Percentiles rank a stretch among this genome's conserved stretches.
These are phyloP conservation scores for Conus ventricosus DNA, from an alignment of 1,140 invertebrate species.

Conservation along the genomic window DNA sequence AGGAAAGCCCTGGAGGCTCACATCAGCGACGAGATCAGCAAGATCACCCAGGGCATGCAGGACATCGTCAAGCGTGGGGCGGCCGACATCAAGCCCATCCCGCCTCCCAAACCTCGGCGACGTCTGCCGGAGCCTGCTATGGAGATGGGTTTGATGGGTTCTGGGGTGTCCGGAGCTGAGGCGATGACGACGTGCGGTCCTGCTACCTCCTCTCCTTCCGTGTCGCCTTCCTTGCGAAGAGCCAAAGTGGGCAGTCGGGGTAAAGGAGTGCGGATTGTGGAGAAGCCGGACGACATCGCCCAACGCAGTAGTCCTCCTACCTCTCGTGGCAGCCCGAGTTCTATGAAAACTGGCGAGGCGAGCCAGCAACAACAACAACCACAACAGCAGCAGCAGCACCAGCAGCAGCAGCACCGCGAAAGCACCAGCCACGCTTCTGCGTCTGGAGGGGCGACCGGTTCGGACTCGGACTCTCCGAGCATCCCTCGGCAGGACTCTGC, in stretches of 20 bases:
- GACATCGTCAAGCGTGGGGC: constrained; percentile 48
- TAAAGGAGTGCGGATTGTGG: constrained; percentile 22
- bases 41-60: constrained; percentile 51
- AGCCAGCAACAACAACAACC: constrained; percentile 7
- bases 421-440: background rate
- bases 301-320: background rate
- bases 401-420: background rate
- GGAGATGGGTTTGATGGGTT: constrained; percentile 52
- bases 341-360: background rate
- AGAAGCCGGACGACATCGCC: background rate
- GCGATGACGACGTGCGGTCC: background rate
- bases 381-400: too few relatives aligned
- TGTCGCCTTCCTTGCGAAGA: constrained; percentile 17
- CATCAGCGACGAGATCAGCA: constrained; percentile 48
- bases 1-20: constrained; percentile 38
- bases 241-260: background rate
- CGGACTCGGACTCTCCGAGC: constrained; percentile 14
- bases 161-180: background rate
- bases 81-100: constrained; percentile 50
- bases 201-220: background rate
- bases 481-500: constrained; percentile 62
- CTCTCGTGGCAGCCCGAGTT: background rate
- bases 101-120: constrained; percentile 58
- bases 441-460: constrained; percentile 1
- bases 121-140: constrained; percentile 65